Percentiles rank a stretch among this genome's conserved stretches.
Evolutionary conservation across 2,797 vertebrate species (phyloP).

Genomic region (Dermochelys coriacea): DNA sequence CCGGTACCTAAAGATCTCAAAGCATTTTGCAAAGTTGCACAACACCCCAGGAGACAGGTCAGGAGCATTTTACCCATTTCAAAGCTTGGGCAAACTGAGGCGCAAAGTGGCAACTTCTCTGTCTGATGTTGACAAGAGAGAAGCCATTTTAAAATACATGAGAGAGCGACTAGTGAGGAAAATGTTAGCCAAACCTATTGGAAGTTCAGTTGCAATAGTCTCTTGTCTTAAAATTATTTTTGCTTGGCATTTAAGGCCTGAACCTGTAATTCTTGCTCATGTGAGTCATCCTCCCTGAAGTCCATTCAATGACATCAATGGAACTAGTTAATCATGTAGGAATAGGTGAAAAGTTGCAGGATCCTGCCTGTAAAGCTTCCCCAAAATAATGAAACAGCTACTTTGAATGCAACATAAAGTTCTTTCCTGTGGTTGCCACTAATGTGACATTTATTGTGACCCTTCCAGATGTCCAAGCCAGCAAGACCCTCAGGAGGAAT

Average conservation of each 20-base stretch:
- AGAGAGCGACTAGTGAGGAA: background rate
- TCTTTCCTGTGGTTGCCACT: slow-evolving; percentile 11
- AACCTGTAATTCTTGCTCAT: background rate
- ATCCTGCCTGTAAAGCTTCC: background rate
- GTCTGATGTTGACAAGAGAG: background rate
- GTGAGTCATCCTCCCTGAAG: background rate
- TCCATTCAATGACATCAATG: background rate
- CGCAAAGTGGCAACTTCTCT: background rate
- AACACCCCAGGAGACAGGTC: background rate
- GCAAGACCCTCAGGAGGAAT: background rate
- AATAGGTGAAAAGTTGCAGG: background rate
- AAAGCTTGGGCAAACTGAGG: background rate
- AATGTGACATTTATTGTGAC: slow-evolving; percentile 6
- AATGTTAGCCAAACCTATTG: background rate
- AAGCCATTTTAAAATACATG: background rate
- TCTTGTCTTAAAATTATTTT: background rate
- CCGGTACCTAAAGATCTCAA: background rate
- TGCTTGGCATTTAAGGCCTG: background rate
- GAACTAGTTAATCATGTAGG: background rate
- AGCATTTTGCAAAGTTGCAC: background rate
- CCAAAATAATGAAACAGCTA: background rate
- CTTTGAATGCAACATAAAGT: background rate
- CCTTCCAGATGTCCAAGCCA: slow-evolving; percentile 3
- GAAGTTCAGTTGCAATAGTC: background rate
- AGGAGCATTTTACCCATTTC: background rate